phyloP scores from a whole-genome alignment of 2,888 invertebrate species.

The Macaria liturata region DNA sequence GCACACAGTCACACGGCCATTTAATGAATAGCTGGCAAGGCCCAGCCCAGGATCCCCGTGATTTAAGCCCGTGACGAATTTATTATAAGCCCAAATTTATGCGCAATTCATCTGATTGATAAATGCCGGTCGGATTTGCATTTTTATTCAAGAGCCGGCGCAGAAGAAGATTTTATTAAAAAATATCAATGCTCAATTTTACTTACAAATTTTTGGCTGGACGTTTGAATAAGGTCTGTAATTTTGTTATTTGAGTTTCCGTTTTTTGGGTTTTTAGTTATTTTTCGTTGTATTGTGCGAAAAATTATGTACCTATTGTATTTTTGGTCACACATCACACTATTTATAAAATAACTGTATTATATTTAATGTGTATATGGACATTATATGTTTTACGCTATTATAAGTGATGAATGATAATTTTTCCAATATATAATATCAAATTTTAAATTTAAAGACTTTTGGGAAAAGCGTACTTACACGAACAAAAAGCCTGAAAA shows the following conservation, averaged over 20 bases:
- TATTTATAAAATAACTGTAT: too few relatives aligned
- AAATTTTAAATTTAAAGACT: too few relatives aligned
- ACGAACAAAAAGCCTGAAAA: too few relatives aligned
- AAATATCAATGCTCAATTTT: slow-evolving; percentile 20
- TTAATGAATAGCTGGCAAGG: slow-evolving; percentile 69
- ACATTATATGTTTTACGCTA: too few relatives aligned
- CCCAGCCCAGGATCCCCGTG: slow-evolving; percentile 60
- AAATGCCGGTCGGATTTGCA: slow-evolving; percentile 25
- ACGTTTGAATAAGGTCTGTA: slow-evolving; percentile 19
- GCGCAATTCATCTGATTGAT: slow-evolving; percentile 33
- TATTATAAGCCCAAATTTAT: slow-evolving; percentile 40
- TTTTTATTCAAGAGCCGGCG: slow-evolving; percentile 14
- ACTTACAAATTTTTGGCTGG: slow-evolving; percentile 5
- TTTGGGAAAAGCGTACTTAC: too few relatives aligned
- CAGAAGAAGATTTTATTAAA: slow-evolving; percentile 12
- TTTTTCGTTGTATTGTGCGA: too few relatives aligned
- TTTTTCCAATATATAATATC: too few relatives aligned
- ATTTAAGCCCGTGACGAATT: slow-evolving; percentile 55
- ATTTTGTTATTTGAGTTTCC: slow-evolving; percentile 1
- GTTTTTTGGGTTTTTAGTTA: neutral
- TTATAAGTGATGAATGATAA: too few relatives aligned
- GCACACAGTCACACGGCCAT: slow-evolving; percentile 65
- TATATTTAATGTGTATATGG: too few relatives aligned
- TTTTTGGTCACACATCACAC: too few relatives aligned
- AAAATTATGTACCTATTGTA: too few relatives aligned